phyloP scores from a whole-genome alignment of 2,113 vertebrate genomes.

The Zosterops borbonicus region DNA sequence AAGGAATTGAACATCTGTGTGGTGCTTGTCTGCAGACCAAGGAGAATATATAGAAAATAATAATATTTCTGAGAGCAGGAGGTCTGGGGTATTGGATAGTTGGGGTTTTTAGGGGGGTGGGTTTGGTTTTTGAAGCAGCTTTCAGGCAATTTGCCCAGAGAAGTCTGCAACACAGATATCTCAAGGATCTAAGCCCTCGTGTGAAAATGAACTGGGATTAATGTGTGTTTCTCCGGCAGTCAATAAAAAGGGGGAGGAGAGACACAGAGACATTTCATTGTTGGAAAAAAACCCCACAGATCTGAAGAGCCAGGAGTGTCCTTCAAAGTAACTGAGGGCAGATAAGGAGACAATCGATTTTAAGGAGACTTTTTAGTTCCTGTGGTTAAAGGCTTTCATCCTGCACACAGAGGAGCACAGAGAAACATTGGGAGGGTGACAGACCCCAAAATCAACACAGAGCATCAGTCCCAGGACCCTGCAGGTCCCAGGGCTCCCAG shows the following conservation, averaged over 20 bases:
- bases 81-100: background rate
- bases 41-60: background rate
- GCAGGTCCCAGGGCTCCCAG: background rate
- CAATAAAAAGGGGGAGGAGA: background rate
- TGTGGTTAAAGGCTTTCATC: background rate
- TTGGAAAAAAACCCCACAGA: background rate
- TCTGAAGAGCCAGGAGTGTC: background rate
- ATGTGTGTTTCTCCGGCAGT: background rate
- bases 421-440: accelerated
- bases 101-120: background rate
- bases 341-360: background rate
- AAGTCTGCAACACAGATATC: background rate
- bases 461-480: background rate
- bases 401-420: background rate
- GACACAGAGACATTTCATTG: background rate
- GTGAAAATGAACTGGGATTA: background rate
- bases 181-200: background rate
- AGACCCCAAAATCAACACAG: accelerated
- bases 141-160: background rate
- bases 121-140: background rate
- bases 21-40: background rate
- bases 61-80: background rate
- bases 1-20: background rate
- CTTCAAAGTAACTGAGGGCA: background rate
- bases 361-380: background rate